phyloP scores from a whole-genome alignment of 2,797 vertebrate species.

The Calcarius lapponicus region DNA sequence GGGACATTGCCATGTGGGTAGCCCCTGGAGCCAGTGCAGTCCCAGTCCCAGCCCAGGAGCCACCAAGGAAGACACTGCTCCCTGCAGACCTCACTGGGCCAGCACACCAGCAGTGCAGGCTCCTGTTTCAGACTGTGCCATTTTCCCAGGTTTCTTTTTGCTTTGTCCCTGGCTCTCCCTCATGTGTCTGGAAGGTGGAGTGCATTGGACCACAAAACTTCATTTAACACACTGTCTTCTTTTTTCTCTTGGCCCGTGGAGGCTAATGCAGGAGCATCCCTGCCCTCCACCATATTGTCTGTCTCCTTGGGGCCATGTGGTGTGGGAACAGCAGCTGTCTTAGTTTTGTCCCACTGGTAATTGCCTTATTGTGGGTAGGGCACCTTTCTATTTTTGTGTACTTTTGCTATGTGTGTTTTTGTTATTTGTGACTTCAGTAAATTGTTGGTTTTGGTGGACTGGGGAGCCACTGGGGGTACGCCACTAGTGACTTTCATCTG shows the following conservation, averaged over 20 bases:
- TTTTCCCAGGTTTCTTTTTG: not conserved
- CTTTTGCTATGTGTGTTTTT: not conserved
- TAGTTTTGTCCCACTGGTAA: not conserved
- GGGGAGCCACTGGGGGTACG: not conserved
- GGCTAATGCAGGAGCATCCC: fast-evolving
- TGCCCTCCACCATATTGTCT: not conserved
- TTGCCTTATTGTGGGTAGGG: not conserved
- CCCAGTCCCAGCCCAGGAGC: not conserved
- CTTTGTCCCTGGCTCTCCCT: not conserved
- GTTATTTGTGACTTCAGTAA: not conserved
- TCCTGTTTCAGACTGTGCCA: fast-evolving
- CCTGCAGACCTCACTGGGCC: fast-evolving
- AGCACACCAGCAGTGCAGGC: fast-evolving
- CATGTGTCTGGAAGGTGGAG: fast-evolving
- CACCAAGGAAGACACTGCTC: fast-evolving
- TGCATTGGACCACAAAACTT: not conserved
- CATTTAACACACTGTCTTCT: not conserved
- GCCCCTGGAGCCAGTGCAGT: not conserved
- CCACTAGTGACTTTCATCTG: not conserved
- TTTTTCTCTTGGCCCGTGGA: fast-evolving
- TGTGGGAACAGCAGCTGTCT: not conserved
- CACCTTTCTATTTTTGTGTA: not conserved
- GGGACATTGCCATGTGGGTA: not conserved
- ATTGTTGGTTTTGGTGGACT: not conserved
- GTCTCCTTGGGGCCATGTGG: not conserved